Conservation (phyloP, 92 coral and sea anemone species). For the Montipora capitata region DNA sequence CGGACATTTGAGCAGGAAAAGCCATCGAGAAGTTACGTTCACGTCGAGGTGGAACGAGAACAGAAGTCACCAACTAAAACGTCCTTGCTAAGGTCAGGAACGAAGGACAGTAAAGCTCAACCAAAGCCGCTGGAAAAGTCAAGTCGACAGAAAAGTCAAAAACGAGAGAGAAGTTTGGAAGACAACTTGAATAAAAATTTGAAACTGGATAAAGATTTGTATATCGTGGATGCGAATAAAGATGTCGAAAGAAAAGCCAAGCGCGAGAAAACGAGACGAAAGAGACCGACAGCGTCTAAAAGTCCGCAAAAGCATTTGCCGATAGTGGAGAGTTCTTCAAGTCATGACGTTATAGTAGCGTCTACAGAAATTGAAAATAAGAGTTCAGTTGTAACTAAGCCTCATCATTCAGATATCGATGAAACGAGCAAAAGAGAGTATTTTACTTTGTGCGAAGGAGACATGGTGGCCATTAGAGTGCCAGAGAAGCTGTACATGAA, state of each 20-base stretch:
- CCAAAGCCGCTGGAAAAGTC: constrained; percentile 25
- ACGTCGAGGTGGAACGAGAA: neutral
- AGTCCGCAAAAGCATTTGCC: constrained; percentile 16
- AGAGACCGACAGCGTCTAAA: constrained; percentile 21
- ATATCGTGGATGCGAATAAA: constrained; percentile 34
- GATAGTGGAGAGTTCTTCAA: neutral
- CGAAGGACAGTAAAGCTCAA: constrained; percentile 14
- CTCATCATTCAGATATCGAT: neutral
- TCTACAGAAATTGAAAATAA: neutral
- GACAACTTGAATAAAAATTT: constrained; percentile 30
- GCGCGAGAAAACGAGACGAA: constrained; percentile 37
- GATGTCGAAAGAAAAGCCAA: constrained; percentile 5
- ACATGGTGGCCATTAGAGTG: constrained; percentile 94
- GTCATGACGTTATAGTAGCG: neutral
- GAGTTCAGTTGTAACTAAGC: neutral
- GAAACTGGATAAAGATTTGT: neutral
- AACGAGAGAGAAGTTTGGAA: constrained; percentile 29
- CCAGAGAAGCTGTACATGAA: constrained; percentile 92
- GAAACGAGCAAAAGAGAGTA: constrained; percentile 1
- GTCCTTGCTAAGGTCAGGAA: neutral
- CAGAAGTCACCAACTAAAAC: constrained; percentile 32
- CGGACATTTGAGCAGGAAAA: constrained; percentile 88
- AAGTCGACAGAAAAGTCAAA: constrained; percentile 19
- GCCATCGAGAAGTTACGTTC: constrained; percentile 30
- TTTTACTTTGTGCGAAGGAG: constrained; percentile 81